Percentiles rank a stretch among this genome's conserved stretches.
phyloP scores from a whole-genome alignment of 2,797 vertebrate genomes.

The Enteromius argenteus region DNA sequence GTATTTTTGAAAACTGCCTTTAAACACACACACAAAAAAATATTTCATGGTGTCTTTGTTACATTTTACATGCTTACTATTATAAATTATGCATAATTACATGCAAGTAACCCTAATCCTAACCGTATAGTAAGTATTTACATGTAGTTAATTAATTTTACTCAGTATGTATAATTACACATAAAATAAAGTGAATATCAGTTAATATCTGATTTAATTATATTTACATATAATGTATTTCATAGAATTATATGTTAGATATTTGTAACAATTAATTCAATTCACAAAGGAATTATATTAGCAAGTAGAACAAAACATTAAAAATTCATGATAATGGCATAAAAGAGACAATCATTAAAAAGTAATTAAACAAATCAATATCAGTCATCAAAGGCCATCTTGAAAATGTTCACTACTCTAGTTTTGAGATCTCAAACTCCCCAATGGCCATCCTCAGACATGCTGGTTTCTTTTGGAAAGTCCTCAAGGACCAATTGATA shows the following conservation, averaged over 20 bases:
- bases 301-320: background rate
- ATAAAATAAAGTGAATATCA: background rate
- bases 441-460: background rate
- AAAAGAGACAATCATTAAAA: background rate
- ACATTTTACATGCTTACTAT: background rate
- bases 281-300: background rate
- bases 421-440: conserved; percentile 2
- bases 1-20: background rate
- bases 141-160: background rate
- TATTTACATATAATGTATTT: background rate
- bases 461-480: conserved; percentile 6
- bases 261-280: background rate
- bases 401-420: background rate
- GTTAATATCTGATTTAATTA: background rate
- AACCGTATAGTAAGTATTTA: background rate
- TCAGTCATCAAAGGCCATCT: background rate
- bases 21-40: background rate
- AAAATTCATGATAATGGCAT: background rate
- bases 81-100: background rate
- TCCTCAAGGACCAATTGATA: conserved; percentile 9
- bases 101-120: background rate
- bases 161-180: background rate
- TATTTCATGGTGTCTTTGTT: background rate
- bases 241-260: background rate
- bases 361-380: conserved; percentile 15